phyloP scores from a whole-genome alignment of 2,113 vertebrate species.

The Coreoperca whiteheadi region DNA sequence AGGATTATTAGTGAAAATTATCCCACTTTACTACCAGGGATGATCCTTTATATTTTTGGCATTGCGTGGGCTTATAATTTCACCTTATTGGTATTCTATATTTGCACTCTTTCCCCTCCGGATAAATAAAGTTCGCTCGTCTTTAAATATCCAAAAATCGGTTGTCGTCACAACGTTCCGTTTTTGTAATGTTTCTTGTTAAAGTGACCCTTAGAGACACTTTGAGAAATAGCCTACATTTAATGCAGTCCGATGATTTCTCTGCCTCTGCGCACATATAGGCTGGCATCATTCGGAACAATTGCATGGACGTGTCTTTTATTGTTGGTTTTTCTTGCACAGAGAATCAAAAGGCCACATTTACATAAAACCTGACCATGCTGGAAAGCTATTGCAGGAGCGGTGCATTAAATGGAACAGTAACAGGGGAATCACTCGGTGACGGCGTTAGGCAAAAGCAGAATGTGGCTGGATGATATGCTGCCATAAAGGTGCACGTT shows the following conservation, averaged over 20 bases:
- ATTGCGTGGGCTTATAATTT: no score
- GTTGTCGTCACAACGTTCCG: background rate
- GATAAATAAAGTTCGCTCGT: no score
- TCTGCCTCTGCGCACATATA: background rate
- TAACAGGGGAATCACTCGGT: background rate
- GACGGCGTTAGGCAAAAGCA: background rate
- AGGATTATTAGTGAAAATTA: background rate
- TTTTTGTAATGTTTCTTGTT: background rate
- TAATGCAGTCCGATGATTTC: background rate
- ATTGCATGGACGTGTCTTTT: background rate
- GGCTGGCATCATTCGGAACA: background rate
- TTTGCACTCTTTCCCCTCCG: no score
- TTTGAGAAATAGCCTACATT: no score
- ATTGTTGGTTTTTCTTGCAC: background rate
- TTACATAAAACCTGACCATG: background rate
- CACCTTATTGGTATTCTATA: background rate
- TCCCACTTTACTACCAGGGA: background rate
- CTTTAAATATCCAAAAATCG: background rate
- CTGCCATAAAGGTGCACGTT: background rate
- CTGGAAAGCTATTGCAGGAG: background rate
- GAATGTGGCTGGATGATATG: background rate
- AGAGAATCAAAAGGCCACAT: background rate
- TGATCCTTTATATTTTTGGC: background rate
- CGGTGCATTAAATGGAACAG: background rate
- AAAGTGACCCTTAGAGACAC: no score